Percentiles rank a stretch among this genome's conserved stretches.
phyloP scores from a whole-genome alignment of 1,140 invertebrate genomes.

The Cyclargus thomasi region DNA sequence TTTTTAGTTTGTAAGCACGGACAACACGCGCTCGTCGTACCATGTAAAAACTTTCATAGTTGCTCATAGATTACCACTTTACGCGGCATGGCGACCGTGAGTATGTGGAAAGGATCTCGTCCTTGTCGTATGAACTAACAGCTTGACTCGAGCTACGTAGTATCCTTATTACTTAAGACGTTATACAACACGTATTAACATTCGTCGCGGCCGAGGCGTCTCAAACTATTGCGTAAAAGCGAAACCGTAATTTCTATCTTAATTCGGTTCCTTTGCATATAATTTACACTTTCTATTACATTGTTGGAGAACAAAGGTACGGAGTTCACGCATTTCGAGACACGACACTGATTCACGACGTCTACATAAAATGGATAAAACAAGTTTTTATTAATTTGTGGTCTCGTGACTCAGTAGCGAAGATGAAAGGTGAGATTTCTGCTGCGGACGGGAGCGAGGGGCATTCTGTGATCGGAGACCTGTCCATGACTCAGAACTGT shows the following conservation, averaged over 20 bases:
- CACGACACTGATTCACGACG: background rate
- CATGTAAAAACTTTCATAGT: too few species aligned
- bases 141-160: background rate
- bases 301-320: constrained; percentile 39
- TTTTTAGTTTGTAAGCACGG: too few species aligned
- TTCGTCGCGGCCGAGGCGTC: background rate
- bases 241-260: constrained; percentile 18
- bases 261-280: constrained; percentile 22
- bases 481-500: background rate
- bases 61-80: too few species aligned
- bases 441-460: background rate
- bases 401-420: constrained; percentile 34
- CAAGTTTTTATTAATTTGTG: constrained; percentile 53
- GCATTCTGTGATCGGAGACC: background rate
- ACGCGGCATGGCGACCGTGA: too few species aligned
- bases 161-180: background rate
- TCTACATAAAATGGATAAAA: constrained; percentile 33
- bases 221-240: constrained; percentile 19
- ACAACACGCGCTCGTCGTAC: too few species aligned
- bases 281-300: constrained; percentile 39
- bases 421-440: constrained; percentile 1
- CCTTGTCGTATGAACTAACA: too few species aligned
- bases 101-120: too few species aligned
- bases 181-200: background rate
- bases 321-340: constrained; percentile 30